A percentile compares a stretch with the other conserved stretches of the same genome.
Conservation (phyloP, 1,140 invertebrate species). For the Pteromalus puparum region DNA sequence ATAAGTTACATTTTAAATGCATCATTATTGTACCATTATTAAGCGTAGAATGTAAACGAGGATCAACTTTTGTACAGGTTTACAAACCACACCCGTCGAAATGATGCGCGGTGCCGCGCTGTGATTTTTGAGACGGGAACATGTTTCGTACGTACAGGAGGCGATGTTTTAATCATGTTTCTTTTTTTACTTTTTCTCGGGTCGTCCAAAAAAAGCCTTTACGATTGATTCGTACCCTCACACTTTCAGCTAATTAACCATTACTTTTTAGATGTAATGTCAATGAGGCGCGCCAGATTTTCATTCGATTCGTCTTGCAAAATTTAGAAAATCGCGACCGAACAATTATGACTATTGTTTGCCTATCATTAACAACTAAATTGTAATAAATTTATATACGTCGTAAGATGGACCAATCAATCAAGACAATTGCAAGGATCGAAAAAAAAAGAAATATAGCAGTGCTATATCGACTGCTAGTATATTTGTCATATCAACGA, state of each 20-base stretch:
- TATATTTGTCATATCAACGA: constrained; percentile 51
- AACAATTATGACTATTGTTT: constrained; percentile 14
- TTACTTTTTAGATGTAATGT: constrained; percentile 33
- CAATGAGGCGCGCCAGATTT: neutral
- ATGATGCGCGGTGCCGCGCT: constrained; percentile 65
- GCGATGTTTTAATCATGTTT: constrained; percentile 47
- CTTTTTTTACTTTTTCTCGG: constrained; percentile 35
- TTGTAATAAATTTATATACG: constrained; percentile 28
- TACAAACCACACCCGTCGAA: constrained; percentile 63
- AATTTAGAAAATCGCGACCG: neutral
- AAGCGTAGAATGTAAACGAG: constrained; percentile 69
- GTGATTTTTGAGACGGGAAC: constrained; percentile 70
- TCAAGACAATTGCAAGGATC: constrained; percentile 41
- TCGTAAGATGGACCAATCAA: constrained; percentile 48
- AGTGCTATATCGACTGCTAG: constrained; percentile 29
- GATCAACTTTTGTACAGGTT: constrained; percentile 75
- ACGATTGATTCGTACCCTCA: constrained; percentile 17
- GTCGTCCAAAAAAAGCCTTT: constrained; percentile 23
- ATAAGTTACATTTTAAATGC: constrained; percentile 75
- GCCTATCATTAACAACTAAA: constrained; percentile 1
- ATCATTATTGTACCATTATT: constrained; percentile 73
- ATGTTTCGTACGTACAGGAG: constrained; percentile 46
- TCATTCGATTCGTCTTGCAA: neutral
- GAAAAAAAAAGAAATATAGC: constrained; percentile 25
- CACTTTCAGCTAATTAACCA: constrained; percentile 5